Base-by-base conservation (phyloP, 2,797 vertebrate species). In the Esox lucius region DNA sequence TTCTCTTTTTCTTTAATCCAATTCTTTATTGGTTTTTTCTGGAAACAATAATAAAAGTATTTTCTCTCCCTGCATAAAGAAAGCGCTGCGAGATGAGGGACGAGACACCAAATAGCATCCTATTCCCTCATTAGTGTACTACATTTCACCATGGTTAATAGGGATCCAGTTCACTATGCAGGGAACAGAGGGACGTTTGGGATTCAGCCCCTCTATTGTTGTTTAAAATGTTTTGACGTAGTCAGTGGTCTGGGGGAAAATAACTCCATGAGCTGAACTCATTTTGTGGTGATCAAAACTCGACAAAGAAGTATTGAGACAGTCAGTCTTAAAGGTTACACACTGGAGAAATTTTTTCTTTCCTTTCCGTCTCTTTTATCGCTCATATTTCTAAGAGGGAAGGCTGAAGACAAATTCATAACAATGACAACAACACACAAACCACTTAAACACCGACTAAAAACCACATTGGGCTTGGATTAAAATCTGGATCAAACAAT, bases 201-300 rank as follows among this genome's bases (percentile, higher is more conserved):
- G n/a, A 56, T n/a, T 56, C 16, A 53, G 1, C 0, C n/a, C 6
- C 7, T 56, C 7, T 74, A 77, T 80, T 87, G 77, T 82, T 89
- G 85, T 83, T 85, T 88, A 88, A 85, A 87, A 85, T 22, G 51
- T 88, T 91, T 89, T 81, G 83, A 90, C 90, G 75, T 80, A 72
- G 84, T 87, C 77, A 71, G 90, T 72, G 90, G 90, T 93, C 91
- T 85, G 53, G 73, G 73, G 71, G 78, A 81, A 77, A 83, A 86
- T 70, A 75, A 82, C 77, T 79, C 70, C 26, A 31, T 62, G 78
- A 85, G 86, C 85, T 84, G 87, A 87, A 75, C 73, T 78, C 61
- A 42, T 84, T 82, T 76, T 80, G 75, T 46, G 59, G 88, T 39
- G 73, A 86, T 81, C 76, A 51, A 73, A 85, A 84, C 70, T 31